These are phyloP conservation scores for Coptotermes formosanus DNA, from an alignment of 1,140 invertebrate genomes.

Conservation along the genomic window DNA sequence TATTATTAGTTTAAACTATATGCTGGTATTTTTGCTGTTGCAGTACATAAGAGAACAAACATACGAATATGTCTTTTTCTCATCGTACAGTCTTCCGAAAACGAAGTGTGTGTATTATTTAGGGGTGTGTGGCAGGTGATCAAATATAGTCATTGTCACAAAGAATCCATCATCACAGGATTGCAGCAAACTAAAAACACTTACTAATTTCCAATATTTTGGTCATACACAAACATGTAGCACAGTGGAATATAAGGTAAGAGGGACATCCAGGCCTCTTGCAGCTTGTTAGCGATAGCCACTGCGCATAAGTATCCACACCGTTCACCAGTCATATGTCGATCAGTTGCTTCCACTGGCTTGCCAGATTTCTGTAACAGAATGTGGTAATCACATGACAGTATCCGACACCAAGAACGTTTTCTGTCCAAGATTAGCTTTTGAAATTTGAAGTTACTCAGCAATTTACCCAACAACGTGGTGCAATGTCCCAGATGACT, in stretches of 20 bases:
- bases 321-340: slow-evolving; percentile 64
- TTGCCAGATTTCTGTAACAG: slow-evolving; percentile 56
- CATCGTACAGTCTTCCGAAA: no score
- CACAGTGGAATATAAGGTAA: slow-evolving; percentile 63
- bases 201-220: slow-evolving; percentile 59
- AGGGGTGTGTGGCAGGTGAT: no score
- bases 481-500: no score
- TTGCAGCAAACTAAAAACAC: slow-evolving; percentile 36
- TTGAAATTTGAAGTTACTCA: no score
- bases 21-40: no score
- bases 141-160: no score
- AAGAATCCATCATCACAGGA: neutral
- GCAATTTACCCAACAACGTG: no score
- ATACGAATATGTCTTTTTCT: no score
- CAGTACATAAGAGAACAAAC: no score
- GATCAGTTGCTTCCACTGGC: slow-evolving; percentile 50
- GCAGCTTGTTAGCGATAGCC: slow-evolving; percentile 73
- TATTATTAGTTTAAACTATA: no score
- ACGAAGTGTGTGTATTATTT: no score
- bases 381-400: neutral
- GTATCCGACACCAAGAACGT: neutral
- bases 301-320: slow-evolving; percentile 72
- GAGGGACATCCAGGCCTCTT: slow-evolving; percentile 74
- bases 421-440: no score
- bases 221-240: slow-evolving; percentile 66